These are phyloP conservation scores for Stomorhina lunata DNA, from an alignment of 2,888 invertebrate genomes.

Conservation along the genomic window DNA sequence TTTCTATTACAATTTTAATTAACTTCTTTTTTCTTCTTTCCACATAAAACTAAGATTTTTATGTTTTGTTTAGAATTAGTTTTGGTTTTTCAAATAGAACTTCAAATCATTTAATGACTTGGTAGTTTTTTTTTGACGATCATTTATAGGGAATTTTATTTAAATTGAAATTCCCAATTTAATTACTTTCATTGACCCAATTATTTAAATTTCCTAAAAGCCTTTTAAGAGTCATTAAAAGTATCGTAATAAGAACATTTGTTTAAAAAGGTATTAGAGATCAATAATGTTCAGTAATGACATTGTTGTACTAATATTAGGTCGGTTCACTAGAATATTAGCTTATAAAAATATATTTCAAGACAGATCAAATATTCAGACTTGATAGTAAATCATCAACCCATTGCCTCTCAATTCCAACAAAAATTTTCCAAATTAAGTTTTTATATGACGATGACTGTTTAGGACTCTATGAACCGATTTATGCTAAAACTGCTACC, in stretches of 20 bases:
- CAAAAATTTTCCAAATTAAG: constrained; percentile 70
- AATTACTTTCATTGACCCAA: constrained; percentile 53
- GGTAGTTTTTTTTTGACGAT: background rate
- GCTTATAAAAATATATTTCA: no score
- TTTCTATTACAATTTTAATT: constrained; percentile 9
- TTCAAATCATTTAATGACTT: constrained; percentile 38
- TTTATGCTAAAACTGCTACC: constrained; percentile 72
- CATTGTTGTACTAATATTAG: no score
- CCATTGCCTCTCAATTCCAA: constrained; percentile 71
- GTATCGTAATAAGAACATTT: no score
- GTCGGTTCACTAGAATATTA: no score
- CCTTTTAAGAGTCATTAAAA: no score
- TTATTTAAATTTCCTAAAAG: background rate
- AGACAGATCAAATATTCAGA: no score
- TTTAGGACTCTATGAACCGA: constrained; percentile 72
- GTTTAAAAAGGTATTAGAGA: background rate
- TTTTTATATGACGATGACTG: constrained; percentile 75
- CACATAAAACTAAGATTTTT: background rate
- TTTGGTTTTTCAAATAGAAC: constrained; percentile 17
- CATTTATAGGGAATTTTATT: background rate
- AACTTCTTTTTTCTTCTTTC: background rate
- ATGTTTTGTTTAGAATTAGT: background rate
- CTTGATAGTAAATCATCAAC: no score
- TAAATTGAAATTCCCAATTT: constrained; percentile 35
- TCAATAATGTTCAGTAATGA: no score